Evolutionary conservation across 2,797 vertebrate species (phyloP).

Genomic region (Sparus aurata): DNA sequence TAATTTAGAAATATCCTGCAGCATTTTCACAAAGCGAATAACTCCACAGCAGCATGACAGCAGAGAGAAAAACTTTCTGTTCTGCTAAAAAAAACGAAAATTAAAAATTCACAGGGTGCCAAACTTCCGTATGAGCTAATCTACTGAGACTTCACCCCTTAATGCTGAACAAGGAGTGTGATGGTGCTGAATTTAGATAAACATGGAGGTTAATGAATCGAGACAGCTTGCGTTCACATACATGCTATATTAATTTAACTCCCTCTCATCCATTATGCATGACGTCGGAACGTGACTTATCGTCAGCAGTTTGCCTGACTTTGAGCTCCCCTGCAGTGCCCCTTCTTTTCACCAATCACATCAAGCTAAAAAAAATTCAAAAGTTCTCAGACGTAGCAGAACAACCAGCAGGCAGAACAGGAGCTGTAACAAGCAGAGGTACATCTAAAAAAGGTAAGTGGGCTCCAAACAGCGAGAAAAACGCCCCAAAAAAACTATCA

Average conservation of each 20-base stretch:
- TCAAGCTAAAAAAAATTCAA: background rate
- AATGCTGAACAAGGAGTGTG: slow-evolving; percentile 16
- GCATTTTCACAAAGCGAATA: slow-evolving; percentile 42
- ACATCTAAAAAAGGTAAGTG: slow-evolving; percentile 1
- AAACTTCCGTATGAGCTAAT: slow-evolving; percentile 50
- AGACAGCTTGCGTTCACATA: slow-evolving; percentile 29
- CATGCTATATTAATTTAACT: slow-evolving; percentile 54
- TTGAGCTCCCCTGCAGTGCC: slow-evolving; percentile 26
- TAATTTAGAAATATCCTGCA: slow-evolving; percentile 44
- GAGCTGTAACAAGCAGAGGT: background rate
- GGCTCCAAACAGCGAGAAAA: background rate
- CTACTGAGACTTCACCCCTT: slow-evolving; percentile 48
- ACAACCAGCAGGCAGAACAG: slow-evolving; percentile 12
- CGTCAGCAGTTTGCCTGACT: slow-evolving; percentile 40
- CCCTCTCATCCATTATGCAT: slow-evolving; percentile 61
- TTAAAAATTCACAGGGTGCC: slow-evolving; percentile 21
- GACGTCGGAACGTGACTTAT: slow-evolving; percentile 34
- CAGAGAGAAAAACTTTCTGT: slow-evolving; percentile 13
- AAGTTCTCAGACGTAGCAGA: background rate
- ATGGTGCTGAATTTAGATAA: slow-evolving; percentile 43
- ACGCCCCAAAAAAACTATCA: background rate
- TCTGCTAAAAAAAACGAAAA: slow-evolving; percentile 55
- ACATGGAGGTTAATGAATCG: slow-evolving; percentile 51
- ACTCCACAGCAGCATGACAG: slow-evolving; percentile 5
- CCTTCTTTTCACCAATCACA: slow-evolving; percentile 19